Base-by-base conservation (phyloP, 2,888 invertebrate genomes). In the Germaria angustata region DNA sequence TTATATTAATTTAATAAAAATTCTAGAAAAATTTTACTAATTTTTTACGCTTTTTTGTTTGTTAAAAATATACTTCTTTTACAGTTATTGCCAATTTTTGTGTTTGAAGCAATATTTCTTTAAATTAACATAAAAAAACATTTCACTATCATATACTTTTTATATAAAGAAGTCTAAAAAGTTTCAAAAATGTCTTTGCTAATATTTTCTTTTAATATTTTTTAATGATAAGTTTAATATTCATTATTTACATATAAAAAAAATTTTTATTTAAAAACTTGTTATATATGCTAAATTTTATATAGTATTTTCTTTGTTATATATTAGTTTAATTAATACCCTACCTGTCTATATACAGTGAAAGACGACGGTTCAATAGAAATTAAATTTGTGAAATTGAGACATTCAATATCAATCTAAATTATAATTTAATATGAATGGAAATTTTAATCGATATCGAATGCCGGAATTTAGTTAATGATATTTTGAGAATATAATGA, bases 1-100 rank as follows among this genome's bases (percentile, higher is more conserved):
- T 79, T 73, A 76, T 84, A 78, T 84, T 77, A 81, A 73, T 79
- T 75, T 80, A 85, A 88, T 89, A 89, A 89, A 89, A 89, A 89
- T 89, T 88, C 88, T 89, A 89, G 89, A 89, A 89, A 87, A 89
- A 89, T 88, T 89, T 84, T 84, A 78, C 80, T 84, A 84, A 76
- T 79, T 80, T 69, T 61, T 65, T 39, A 22, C 49, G 22, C 68
- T 39, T 51, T 78, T 76, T 63, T 69, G 36, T 15, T 80, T 71
- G 61, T 28, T 68, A 51, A 84, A 80, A 72, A 80, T 73, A 66
- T 68, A 55, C 55, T 65, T 71, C 34, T 65, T 77, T 71, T 39
- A 51, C 75, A 83, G 66, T 81, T 84, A 61, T 81, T 84, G 78
- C 68, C 75, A 83, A 83, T 78, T 83, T 78, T 72, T 73, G 59